Conservation (phyloP, 2,113 vertebrate genomes). For the Peromyscus leucopus region DNA sequence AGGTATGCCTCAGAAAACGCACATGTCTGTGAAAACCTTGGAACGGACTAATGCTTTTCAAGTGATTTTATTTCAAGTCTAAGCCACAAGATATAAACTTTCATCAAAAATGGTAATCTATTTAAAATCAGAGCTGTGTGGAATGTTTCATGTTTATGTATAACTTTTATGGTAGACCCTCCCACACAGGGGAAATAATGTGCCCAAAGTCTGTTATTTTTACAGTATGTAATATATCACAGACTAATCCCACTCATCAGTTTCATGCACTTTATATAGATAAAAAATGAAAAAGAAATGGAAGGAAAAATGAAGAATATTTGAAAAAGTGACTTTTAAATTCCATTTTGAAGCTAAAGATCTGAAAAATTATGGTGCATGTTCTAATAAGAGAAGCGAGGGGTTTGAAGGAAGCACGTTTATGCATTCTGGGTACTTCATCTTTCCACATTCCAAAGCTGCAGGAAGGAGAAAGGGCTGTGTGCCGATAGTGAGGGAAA, state of each 20-base stretch:
- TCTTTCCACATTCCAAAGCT: conserved; percentile 38
- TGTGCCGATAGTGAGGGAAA: conserved; percentile 72
- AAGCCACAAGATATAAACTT: conserved; percentile 82
- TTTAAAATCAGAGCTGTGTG: conserved; percentile 80
- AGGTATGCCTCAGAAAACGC: conserved; percentile 67
- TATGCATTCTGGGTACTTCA: not conserved
- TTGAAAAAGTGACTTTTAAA: conserved; percentile 69
- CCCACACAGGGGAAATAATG: conserved; percentile 79
- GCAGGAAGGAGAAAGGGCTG: not conserved
- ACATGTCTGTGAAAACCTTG: conserved; percentile 75
- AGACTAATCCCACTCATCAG: conserved; percentile 66
- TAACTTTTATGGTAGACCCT: conserved; percentile 81
- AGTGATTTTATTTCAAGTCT: conserved; percentile 80
- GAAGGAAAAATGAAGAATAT: conserved; percentile 50
- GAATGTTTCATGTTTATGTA: conserved; percentile 84
- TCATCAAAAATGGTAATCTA: conserved; percentile 85
- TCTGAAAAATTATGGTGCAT: conserved; percentile 42
- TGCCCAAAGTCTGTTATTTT: conserved; percentile 81
- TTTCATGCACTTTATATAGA: conserved; percentile 71
- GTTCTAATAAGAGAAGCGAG: conserved; percentile 57
- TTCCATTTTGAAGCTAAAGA: conserved; percentile 44
- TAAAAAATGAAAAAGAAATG: conserved; percentile 66
- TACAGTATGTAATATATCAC: conserved; percentile 75
- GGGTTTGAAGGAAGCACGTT: conserved; percentile 44
- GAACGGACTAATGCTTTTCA: conserved; percentile 75